A percentile compares a stretch with the other conserved stretches of the same genome.
Evolutionary conservation across 2,888 invertebrate genomes (phyloP).

Genomic region (Xestia xanthographa): DNA sequence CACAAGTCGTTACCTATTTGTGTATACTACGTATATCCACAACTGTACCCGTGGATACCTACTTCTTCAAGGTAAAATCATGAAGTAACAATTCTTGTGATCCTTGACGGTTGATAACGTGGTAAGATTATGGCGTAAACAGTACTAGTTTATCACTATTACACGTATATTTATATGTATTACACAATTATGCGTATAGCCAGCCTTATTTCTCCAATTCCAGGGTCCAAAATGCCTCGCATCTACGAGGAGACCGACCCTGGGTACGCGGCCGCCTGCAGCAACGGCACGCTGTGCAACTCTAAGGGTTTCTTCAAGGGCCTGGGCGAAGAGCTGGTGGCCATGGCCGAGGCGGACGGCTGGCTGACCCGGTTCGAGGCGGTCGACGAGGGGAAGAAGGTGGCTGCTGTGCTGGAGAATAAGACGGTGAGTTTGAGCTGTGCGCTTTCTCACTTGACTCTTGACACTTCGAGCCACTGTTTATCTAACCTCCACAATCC

Average conservation of each 20-base stretch:
- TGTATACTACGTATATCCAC: not conserved
- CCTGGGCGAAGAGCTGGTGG: slow-evolving; percentile 91
- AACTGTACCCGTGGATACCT: not conserved
- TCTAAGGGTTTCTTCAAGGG: slow-evolving; percentile 94
- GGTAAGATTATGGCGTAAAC: not conserved
- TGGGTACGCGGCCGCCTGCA: slow-evolving; percentile 92
- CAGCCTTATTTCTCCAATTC: not conserved
- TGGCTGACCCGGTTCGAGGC: slow-evolving; percentile 92
- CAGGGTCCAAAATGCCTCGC: slow-evolving; percentile 76
- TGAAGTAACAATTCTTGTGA: not conserved
- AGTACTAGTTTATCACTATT: not conserved
- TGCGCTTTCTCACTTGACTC: not conserved
- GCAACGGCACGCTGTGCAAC: slow-evolving; percentile 93
- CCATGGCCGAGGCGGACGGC: slow-evolving; percentile 84
- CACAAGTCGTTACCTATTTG: not conserved
- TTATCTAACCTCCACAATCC: too few species aligned
- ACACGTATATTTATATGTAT: not conserved
- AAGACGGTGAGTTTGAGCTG: slow-evolving; percentile 78
- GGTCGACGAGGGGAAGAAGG: slow-evolving; percentile 90
- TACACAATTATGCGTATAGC: not conserved
- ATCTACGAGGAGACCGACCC: slow-evolving; percentile 83
- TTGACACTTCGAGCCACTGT: too few species aligned
- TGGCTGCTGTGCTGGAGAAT: slow-evolving; percentile 89
- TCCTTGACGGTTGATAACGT: not conserved
- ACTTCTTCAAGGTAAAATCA: not conserved